phyloP scores from a whole-genome alignment of 2,113 vertebrate species.

The Archilochus colubris region DNA sequence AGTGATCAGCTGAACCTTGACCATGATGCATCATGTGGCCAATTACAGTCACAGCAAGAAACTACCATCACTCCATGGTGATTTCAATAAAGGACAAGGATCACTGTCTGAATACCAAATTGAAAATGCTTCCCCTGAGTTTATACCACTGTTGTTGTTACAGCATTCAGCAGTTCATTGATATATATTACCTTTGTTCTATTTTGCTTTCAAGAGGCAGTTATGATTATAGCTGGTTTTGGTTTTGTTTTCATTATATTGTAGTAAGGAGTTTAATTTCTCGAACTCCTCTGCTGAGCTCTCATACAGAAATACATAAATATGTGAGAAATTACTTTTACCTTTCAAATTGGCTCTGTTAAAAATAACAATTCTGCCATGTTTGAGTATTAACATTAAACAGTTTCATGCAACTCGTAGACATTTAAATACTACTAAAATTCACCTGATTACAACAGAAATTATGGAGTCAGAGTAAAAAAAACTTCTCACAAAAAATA shows the following conservation, averaged over 20 bases:
- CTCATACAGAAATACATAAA: not conserved
- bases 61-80: not conserved
- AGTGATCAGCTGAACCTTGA: not conserved
- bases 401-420: not conserved
- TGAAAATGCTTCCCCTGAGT: not conserved
- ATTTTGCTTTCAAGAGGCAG: not conserved
- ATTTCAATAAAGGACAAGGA: not conserved
- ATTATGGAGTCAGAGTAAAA: not conserved
- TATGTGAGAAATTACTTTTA: not conserved
- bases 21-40: accelerated
- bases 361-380: not conserved
- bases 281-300: not conserved
- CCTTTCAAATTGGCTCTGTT: not conserved
- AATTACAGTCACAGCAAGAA: not conserved
- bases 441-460: not conserved
- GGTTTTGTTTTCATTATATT: not conserved
- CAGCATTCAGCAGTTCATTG: not conserved
- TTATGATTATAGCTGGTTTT: too few species aligned
- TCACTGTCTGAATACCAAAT: not conserved
- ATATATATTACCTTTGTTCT: not conserved
- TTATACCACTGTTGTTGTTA: not conserved
- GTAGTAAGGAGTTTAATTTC: not conserved
- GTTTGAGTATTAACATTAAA: not conserved
- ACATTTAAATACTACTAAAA: not conserved
- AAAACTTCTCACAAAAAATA: not conserved